Evolutionary conservation across 2,113 vertebrate species (phyloP).

Genomic region (Bothrops jararaca): DNA sequence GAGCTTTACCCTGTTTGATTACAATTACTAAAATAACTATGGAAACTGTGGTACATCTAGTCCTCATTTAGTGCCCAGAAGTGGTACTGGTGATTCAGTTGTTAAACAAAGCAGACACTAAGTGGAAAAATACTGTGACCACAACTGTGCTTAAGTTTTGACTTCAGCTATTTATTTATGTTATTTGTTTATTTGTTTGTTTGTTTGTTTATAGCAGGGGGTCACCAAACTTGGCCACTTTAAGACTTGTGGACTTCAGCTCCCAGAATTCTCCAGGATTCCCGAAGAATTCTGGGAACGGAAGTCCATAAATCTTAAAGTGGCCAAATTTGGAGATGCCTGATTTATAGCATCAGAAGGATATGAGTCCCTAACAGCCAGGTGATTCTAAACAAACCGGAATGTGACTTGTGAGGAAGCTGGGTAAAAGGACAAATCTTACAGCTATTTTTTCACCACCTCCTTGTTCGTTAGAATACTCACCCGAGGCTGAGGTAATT

Average conservation of each 20-base stretch:
- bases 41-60: not conserved
- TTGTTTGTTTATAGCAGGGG: not conserved
- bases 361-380: not conserved
- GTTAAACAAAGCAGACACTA: not conserved
- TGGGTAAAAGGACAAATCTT: not conserved
- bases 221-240: not conserved
- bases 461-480: not conserved
- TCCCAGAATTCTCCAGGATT: not conserved
- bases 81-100: not conserved
- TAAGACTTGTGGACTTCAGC: not conserved
- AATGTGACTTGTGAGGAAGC: not conserved
- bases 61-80: not conserved
- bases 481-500: not conserved
- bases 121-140: not conserved
- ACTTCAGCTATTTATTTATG: not conserved
- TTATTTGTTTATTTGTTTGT: too few species aligned
- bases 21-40: not conserved
- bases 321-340: not conserved
- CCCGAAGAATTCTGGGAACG: not conserved
- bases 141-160: not conserved
- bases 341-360: not conserved
- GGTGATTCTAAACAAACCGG: not conserved
- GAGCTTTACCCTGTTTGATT: not conserved
- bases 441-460: not conserved
- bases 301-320: not conserved